Evolutionary conservation across 1,140 invertebrate species (phyloP), one percentile per base, ranked within the genome.

Genomic region (Zaprionus ghesquierei): DNA sequence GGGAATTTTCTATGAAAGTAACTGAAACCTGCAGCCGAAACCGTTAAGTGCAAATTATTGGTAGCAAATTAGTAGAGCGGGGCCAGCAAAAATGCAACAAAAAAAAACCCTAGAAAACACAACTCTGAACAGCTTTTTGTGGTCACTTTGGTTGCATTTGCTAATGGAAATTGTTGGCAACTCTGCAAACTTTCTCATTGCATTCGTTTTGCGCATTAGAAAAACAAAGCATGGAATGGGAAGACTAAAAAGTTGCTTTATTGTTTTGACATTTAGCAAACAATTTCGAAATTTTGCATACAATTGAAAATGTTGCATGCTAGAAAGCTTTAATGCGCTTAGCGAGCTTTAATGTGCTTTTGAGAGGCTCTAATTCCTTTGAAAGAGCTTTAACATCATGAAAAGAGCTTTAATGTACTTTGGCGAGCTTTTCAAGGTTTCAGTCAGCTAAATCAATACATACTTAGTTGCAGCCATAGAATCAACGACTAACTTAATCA

Each of bases 11-110:
- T 44, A 81, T 81, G 81, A 81, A 74, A 77, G 81, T 74, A 80
- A 74, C 65, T 77, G 69, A 80, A 62, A 65, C 73, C 73, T 29
- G 77, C 22, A 31, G 41, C 51, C 77, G 46, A 75, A 12, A 64
- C 77, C 77, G 74, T 85, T 85, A 84, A 84, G 81, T 84, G 81
- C 77, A 86, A 86, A 77, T 85, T 81, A 85, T 86, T 77, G 77
- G 77, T 68, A 58, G 73, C 54, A 73, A 85, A 85, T 85, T 86
- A 85, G 81, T 86, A 85, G 64, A 85, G 81, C 74, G 69, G 74
- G 76, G 35, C 51, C 22, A 27, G 35, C 6, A 54, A 53, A 53
- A 53, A 29, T 6, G n/a, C 6, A 2, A 29, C 54, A 15, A 44
- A 15, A 15, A 20, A 25, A 29, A 18, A 12, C 20, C 5, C 51